Evolutionary conservation across 2,113 vertebrate genomes (phyloP), one percentile per base, ranked within the genome.

Genomic region (Axis porcinus): DNA sequence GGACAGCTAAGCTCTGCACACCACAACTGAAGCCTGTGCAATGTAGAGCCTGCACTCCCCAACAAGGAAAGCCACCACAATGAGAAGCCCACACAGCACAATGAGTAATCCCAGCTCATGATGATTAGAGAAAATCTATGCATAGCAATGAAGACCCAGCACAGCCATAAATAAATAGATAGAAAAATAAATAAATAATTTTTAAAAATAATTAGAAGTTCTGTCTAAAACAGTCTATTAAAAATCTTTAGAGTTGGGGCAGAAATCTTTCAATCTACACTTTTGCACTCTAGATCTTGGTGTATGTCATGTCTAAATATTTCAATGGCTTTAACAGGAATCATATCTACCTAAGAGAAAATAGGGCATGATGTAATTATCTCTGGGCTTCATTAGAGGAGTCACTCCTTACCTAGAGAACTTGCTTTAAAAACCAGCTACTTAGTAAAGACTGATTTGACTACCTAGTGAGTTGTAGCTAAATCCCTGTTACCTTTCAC

Each of bases 361-460:
- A 95, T 83, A 95, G 97, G 95, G 54, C 88, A 93, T 82, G 64
- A 28, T 60, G 82, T 89, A 95, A 97, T 96, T 94, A 97, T 86
- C 93, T 89, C 81, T 52, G 78, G 54, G 50, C 62, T 97, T 96
- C 90, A 91, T 95, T 94, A 96, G 82, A 89, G 67, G 89, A 92
- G 16, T 94, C 88, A 74, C 87, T 50, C 55, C 87, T 95, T 91
- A 94, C 89, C 95, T 93, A 83, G n/a, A 91, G 84, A 43, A 86
- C 52, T 79, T 94, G 86, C 30, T 93, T 97, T 97, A 86, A 96
- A 96, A 97, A 94, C 43, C 82, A 89, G 84, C 97, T 93, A 95
- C 86, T 97, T 84, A 91, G 91, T 94, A 91, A 98, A 97, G 86
- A 93, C 76, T 94, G 76, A 97, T 97, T 94, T 96, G 92, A 92